phyloP scores from a whole-genome alignment of 2,113 vertebrate genomes.

The Corythoichthys intestinalis region DNA sequence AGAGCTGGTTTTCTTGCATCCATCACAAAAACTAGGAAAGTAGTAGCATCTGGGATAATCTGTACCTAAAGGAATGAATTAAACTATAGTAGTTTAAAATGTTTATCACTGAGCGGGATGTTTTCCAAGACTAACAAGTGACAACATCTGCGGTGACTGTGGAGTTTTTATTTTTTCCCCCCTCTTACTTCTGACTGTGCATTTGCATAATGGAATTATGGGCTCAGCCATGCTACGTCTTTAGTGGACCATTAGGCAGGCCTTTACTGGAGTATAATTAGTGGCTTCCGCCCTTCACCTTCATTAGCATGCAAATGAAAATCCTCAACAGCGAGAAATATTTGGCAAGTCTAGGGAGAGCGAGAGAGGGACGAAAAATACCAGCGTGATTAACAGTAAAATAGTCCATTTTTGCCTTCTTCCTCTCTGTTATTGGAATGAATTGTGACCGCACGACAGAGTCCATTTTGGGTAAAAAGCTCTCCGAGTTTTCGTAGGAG shows the following conservation, averaged over 20 bases:
- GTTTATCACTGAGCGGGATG: background rate
- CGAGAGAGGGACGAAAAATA: constrained; percentile 67
- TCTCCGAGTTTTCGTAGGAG: constrained; percentile 17
- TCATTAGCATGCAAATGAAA: constrained; percentile 96
- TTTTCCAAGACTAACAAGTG: constrained; percentile 36
- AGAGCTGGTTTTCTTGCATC: background rate
- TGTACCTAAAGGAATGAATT: background rate
- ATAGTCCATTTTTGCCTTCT: constrained; percentile 56
- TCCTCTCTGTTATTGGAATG: constrained; percentile 52
- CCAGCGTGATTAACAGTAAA: constrained; percentile 64
- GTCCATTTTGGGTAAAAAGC: constrained; percentile 35
- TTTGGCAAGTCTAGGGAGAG: constrained; percentile 72
- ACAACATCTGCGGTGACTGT: constrained; percentile 66
- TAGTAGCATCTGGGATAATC: background rate
- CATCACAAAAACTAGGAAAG: background rate
- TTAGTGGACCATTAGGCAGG: constrained; percentile 85
- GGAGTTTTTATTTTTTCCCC: constrained; percentile 54
- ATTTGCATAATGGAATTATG: constrained; percentile 96
- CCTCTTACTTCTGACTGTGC: constrained; percentile 72
- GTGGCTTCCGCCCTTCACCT: constrained; percentile 91
- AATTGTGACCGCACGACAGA: constrained; percentile 42
- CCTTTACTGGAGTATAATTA: constrained; percentile 90
- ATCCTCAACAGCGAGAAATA: constrained; percentile 77
- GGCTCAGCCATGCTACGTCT: constrained; percentile 81
- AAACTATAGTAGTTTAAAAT: background rate